Evolutionary conservation across 1,140 invertebrate species (phyloP), one percentile per base, ranked within the genome.

Genomic region (Cephus cinctus): DNA sequence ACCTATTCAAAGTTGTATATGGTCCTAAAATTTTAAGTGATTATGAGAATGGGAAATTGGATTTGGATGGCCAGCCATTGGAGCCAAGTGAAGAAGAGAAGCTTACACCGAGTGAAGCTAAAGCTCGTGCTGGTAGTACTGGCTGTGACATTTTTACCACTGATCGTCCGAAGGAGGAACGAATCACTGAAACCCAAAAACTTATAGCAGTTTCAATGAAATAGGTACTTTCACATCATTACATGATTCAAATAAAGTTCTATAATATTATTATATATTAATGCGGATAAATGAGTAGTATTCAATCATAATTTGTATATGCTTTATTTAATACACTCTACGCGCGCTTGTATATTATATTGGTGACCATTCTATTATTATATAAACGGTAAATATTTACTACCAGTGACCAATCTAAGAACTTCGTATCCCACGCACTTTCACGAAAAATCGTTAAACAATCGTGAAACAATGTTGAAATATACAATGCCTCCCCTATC

Each of bases 1-100:
- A 93, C 67, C 77, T 97, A 12, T 97, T 96, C 67, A 80, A 92
- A 70, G 82, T 83, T 2, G 78, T 92, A 0, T 97, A 96, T 75
- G 84, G 82, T 2, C 62, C 81, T 45, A 94, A 95, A 73, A 92
- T 96, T 36, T 76, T 79, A 5, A 76, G 85, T 48, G 92, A 95
- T 70, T 93, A 85, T 63, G 82, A 87, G 57, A 71, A 81, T 35
- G 82, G 81, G 1, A 87, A 89, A 62, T 69, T 94, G 23, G 80
- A 85, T 65, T 74, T 76, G 20, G 78, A 88, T 61, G 89, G 87
- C 1, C 72, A 80, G 46, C 73, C 91, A 1, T 52, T 83, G 19
- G 81, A 90, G 56, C 90, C 91, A 4, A 90, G 81, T 16, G 69
- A 80, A 43, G 76, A 87, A 46, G 90, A 93, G 71, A 77, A 80